phyloP scores from a whole-genome alignment of 2,113 vertebrate species.

The Alces alces region DNA sequence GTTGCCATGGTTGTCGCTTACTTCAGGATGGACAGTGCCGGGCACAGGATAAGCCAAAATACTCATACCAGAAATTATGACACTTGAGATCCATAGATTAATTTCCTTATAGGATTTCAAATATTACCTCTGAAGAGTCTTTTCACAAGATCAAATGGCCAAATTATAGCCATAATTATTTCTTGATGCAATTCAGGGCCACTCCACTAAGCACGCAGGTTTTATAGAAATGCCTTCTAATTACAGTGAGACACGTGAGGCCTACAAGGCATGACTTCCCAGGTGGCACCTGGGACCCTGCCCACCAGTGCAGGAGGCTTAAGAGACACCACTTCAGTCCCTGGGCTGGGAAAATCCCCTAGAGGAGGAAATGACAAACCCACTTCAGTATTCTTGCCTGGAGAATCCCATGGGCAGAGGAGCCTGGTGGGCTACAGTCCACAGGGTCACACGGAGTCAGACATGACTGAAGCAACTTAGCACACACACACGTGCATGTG shows the following conservation, averaged over 20 bases:
- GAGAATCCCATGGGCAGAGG: not conserved
- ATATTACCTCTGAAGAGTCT: not conserved
- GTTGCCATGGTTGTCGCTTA: not conserved
- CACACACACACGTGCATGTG: not conserved
- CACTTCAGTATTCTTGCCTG: not conserved
- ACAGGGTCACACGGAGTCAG: not conserved
- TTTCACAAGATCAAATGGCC: not conserved
- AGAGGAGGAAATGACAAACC: not conserved
- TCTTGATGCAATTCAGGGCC: not conserved
- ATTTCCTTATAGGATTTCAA: not conserved
- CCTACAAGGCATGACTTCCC: rapidly evolving
- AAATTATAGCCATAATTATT: not conserved
- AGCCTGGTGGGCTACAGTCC: not conserved
- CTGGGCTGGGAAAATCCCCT: not conserved
- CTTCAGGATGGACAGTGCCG: not conserved
- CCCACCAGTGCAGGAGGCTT: not conserved
- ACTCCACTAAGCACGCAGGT: not conserved
- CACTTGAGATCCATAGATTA: not conserved
- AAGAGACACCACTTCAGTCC: not conserved
- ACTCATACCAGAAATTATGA: not conserved
- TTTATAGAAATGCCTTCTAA: not conserved
- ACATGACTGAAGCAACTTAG: not conserved
- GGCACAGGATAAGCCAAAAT: not conserved
- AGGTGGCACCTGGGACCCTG: not conserved
- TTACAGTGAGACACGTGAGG: not conserved